Evolutionary conservation across 1,140 invertebrate genomes (phyloP), one percentile per base, ranked within the genome.

Genomic region (Pachyrhynchus sulphureomaculatus): DNA sequence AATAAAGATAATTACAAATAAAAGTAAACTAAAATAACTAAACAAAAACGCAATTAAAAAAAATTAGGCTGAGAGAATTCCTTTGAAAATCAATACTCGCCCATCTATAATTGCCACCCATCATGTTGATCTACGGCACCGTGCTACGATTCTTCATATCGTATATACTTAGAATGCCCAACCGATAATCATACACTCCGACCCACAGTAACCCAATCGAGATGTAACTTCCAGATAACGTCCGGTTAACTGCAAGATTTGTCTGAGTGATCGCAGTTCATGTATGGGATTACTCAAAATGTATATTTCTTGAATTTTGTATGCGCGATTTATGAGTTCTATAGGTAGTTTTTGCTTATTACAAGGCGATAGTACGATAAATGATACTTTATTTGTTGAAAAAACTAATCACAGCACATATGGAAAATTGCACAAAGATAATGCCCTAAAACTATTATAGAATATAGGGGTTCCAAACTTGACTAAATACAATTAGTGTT

Each of bases 161-260:
- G 37, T 21, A 21, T 41, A 41, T 41, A 41, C 20, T 18, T 18
- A 41, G 37, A 21, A 41, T 41, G 39, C 39, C 36, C 49, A 60
- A 60, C 57, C 57, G 57, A 60, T 60, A 60, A 60, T 60, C 57
- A 60, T 24, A 60, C 49, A 42, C 47, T 60, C 37, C 56, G 45
- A 47, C 54, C 26, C 44, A 57, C 54, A 26, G 44, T 24, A n/a
- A 24, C 18, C 37, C 37, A 52, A 36, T 37, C n/a, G 32, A 52
- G 8, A 24, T 13, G 24, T 47, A 13, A 17, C 37, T 23, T 26
- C 15, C 23, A 21, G 20, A 45, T 23, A 21, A 13, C 42, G 42
- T 23, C 12, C 20, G 4, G 20, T 23, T 15, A 23, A 23, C n/a
- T 13, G 17, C 18, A 45, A 24, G 12, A n/a, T 13, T 45, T 45